Evolutionary conservation across 2,888 invertebrate genomes (phyloP).

Genomic region (Apamea monoglypha): DNA sequence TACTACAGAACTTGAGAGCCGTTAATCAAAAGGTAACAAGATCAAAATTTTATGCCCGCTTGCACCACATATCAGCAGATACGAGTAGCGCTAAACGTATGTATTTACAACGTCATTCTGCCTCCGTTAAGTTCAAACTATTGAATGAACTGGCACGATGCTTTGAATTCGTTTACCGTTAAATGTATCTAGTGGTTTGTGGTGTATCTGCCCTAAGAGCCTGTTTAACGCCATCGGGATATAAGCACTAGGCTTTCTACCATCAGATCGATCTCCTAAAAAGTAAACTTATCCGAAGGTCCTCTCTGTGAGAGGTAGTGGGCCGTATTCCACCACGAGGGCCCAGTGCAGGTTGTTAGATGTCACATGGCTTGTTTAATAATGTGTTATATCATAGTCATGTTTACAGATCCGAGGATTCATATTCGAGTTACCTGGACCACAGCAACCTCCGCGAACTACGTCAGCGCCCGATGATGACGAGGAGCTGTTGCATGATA

Average conservation of each 20-base stretch:
- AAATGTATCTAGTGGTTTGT: not conserved
- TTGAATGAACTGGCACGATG: not conserved
- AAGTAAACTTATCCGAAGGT: not conserved
- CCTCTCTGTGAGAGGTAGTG: too few relatives aligned
- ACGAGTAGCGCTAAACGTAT: not conserved
- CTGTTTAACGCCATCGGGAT: not conserved
- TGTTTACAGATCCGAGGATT: constrained; percentile 76
- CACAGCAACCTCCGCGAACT: constrained; percentile 58
- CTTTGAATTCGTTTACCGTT: not conserved
- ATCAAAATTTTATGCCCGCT: not conserved
- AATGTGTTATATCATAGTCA: not conserved
- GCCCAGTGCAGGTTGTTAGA: not conserved
- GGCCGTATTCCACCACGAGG: too few relatives aligned
- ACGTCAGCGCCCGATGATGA: constrained; percentile 70
- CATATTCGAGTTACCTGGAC: constrained; percentile 76
- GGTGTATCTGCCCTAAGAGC: not conserved
- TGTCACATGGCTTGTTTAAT: not conserved
- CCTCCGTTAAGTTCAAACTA: not conserved
- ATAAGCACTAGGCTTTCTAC: not conserved
- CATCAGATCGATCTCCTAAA: not conserved
- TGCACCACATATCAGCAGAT: not conserved
- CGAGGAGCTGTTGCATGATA: constrained; percentile 77
- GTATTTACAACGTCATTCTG: not conserved
- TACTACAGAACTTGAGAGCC: constrained; percentile 81
- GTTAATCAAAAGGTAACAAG: constrained; percentile 77